phyloP scores from a whole-genome alignment of 1,140 invertebrate species.

The Euwallacea similis region DNA sequence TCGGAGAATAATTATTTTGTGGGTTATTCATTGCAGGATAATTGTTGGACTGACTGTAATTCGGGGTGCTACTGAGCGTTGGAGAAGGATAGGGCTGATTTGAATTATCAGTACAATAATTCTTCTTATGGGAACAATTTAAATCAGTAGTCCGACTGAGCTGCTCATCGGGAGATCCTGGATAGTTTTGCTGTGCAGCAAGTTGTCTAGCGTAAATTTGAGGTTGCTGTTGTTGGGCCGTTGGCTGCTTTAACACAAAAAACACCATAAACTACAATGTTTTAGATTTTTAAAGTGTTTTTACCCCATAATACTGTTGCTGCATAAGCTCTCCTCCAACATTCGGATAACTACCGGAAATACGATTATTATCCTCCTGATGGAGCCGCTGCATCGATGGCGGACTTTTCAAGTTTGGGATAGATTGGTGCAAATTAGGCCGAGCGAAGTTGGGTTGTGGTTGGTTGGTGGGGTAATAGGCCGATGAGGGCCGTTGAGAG shows the following conservation, averaged over 20 bases:
- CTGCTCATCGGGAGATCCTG: slow-evolving; percentile 20
- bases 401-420: slow-evolving; percentile 52
- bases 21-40: slow-evolving; percentile 24
- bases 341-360: slow-evolving; percentile 47
- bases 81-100: slow-evolving; percentile 43
- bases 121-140: no score
- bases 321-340: slow-evolving; percentile 34
- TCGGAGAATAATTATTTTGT: no score
- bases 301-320: slow-evolving; percentile 35
- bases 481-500: slow-evolving; percentile 53
- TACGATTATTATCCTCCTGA: slow-evolving; percentile 38
- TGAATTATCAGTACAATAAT: slow-evolving; percentile 14
- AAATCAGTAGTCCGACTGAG: slow-evolving; percentile 20
- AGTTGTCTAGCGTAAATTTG: slow-evolving; percentile 26
- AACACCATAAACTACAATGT: neutral
- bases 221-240: slow-evolving; percentile 23
- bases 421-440: slow-evolving; percentile 50
- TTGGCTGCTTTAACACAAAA: neutral
- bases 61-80: slow-evolving; percentile 36
- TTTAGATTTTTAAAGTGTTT: neutral
- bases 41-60: slow-evolving; percentile 33
- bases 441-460: slow-evolving; percentile 43
- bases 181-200: slow-evolving; percentile 36
- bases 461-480: slow-evolving; percentile 52
- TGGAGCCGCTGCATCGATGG: slow-evolving; percentile 48